Conservation (phyloP, 2,113 vertebrate species). For the Lagopus leucura region DNA sequence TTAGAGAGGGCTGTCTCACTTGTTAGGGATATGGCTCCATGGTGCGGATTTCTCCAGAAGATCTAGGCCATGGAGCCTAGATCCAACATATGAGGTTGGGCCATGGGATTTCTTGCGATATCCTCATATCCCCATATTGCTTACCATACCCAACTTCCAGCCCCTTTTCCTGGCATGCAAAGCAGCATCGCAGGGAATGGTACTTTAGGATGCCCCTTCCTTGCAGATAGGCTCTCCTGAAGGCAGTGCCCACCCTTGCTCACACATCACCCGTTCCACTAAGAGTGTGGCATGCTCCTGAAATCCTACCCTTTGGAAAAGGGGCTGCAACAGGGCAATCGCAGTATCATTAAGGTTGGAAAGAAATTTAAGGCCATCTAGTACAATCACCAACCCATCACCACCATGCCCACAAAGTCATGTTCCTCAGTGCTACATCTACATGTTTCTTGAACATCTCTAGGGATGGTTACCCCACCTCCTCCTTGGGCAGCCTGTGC, state of each 20-base stretch:
- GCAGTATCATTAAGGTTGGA: too few relatives aligned
- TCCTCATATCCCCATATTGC: too few relatives aligned
- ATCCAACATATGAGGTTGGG: background rate
- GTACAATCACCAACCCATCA: too few relatives aligned
- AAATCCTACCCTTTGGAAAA: background rate
- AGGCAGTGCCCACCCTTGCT: background rate
- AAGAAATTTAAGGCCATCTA: background rate
- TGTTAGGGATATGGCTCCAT: background rate
- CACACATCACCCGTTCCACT: background rate
- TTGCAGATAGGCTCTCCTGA: background rate
- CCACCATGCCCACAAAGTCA: too few relatives aligned
- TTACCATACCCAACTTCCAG: background rate
- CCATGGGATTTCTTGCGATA: background rate
- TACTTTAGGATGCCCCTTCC: background rate
- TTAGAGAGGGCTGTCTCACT: background rate
- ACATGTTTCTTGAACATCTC: too few relatives aligned
- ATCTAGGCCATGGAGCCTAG: too few relatives aligned
- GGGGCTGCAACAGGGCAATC: background rate
- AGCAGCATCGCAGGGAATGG: background rate
- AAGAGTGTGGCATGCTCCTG: background rate
- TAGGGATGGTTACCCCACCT: too few relatives aligned
- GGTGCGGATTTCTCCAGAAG: background rate
- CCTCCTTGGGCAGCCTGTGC: too few relatives aligned
- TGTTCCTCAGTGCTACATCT: too few relatives aligned
- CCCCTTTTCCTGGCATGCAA: background rate